Evolutionary conservation across 1,140 invertebrate genomes (phyloP), one percentile per base, ranked within the genome.

Genomic region (Sinella curviseta): DNA sequence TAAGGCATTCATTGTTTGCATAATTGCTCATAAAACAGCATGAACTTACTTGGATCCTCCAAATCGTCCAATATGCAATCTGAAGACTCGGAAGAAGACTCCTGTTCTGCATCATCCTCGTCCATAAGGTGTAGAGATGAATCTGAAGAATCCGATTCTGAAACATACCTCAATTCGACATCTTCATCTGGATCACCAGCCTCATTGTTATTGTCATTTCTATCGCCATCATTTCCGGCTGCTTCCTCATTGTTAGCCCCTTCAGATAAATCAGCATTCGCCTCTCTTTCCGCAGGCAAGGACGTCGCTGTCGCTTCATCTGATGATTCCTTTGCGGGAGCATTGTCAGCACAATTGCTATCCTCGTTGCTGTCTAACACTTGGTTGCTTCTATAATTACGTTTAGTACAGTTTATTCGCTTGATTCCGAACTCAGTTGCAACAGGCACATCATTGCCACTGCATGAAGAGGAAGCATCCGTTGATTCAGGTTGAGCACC

Each of bases 11-110:
- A 48, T 20, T 20, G 8, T 48, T 48, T 48, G 20, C 8, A 48
- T 20, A 20, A 48, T 48, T 48, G 39, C 39, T 48, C 20, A 12
- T 20, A 48, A 20, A 12, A 12, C 39, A 48, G 20, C 20, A 17
- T 60, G 24, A 60, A 60, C 24, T 60, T 60, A 60, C 57, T n/a
- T 60, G 57, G 24, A 60, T 80, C 78, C 55, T 82, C 81, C 20
- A 82, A 77, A 78, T 82, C 81, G 30, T 82, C 81, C 31, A 82
- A 74, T 0, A 78, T 74, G 76, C 73, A 82, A 70, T 82, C 81
- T 1, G 80, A 70, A 2, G 65, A 70, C 3, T 70, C 65, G 2
- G 65, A 81, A 31, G 81, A 78, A 16, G 78, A 78, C 12, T 39
- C 34, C 16, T 35, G 20, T 30, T 75, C 74, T 4, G 4, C 34